Evolutionary conservation across 2,888 invertebrate species (phyloP), one percentile per base, ranked within the genome.

Genomic region (Ferdinandea cuprea): DNA sequence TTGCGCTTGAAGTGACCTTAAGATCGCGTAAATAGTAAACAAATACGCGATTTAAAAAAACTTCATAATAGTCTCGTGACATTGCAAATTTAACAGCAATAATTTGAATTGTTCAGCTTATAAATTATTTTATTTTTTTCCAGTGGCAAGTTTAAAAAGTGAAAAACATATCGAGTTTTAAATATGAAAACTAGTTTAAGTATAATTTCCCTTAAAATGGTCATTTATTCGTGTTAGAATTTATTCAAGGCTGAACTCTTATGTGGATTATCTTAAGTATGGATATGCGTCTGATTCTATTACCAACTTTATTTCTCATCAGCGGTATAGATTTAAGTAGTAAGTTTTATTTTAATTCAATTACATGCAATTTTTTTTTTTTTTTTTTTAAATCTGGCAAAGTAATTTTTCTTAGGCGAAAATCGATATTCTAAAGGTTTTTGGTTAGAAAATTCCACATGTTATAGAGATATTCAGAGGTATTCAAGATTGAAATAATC

Each of bases 231-330:
- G 63, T 65, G 42, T 63, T 74, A 56, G 54, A 25, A 30, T 65
- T 50, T 35, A 56, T 54, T 63, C 9, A 3, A 50, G 21, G 32
- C 58, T 50, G 32, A 63, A 44, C 46, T 66, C 74, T 66, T 66
- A 44, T 58, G 37, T 71, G 81, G 71, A 81, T 76, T 71, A 76
- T 65, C 52, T 52, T 40, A 69, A 61, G 59, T 30, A 83, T 81
- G 81, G 81, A 81, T 81, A 77, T 32, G 54, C 77, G 66, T 35
- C 11, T 48, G 54, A 40, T 83, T 66, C 48, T 68, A 15, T 42
- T 77, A 13, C 15, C 72, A 77, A 50, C 66, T 32, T 42, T 83
- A 56, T 30, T 83, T 21, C 11, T 72, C 66, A 50, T 61, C 25
- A 15, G 52, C 46, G 52, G 42, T 21, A 37, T 83, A 42, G 35